Evolutionary conservation across 2,113 vertebrate species (phyloP), one percentile per base, ranked within the genome.

Genomic region (Cisticola juncidis): DNA sequence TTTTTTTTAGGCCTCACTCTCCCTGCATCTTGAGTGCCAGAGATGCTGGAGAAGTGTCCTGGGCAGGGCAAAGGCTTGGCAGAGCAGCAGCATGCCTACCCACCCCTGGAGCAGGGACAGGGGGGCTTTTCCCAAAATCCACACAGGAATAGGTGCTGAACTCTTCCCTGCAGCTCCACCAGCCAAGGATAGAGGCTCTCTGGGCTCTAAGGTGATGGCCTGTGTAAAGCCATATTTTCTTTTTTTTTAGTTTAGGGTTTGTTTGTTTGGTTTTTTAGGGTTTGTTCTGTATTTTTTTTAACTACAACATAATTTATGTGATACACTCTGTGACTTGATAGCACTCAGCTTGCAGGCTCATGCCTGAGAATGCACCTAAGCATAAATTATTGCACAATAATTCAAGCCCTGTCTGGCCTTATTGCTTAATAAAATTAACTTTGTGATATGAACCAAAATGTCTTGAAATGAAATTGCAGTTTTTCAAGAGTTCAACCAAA

Each of bases 341-440:
- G 76, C 33, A 53, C 11, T 73, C 62, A 88, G 31, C 69, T 72
- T 88, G 96, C 65, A 88, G 68, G 90, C 23, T 48, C 61, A 44
- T 88, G 80, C 88, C 69, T 91, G 56, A 86, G 83, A 91, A 92
- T 62, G 36, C 56, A 90, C 80, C 94, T 86, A 95, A 95, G 47
- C 81, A 93, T 83, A 95, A 94, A 94, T 88, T 97, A 94, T 84
- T 96, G 66, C 68, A 87, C 82, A 94, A 94, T 91, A 82, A 97
- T 90, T 96, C 92, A 91, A 97, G 88, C 29, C 84, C 62, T 93
- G 92, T 97, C 72, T 97, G 82, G 79, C 84, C 82, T 84, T 81
- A 56, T 21, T 86, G 54, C 71, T 95, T 93, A 86, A 94, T 95
- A 95, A 96, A 95, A 94, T 96, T 81, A 96, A 94, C 56, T 73